Evolutionary conservation across 1,140 invertebrate genomes (phyloP), one percentile per base, ranked within the genome.

Genomic region (Neocloeon triangulifer): DNA sequence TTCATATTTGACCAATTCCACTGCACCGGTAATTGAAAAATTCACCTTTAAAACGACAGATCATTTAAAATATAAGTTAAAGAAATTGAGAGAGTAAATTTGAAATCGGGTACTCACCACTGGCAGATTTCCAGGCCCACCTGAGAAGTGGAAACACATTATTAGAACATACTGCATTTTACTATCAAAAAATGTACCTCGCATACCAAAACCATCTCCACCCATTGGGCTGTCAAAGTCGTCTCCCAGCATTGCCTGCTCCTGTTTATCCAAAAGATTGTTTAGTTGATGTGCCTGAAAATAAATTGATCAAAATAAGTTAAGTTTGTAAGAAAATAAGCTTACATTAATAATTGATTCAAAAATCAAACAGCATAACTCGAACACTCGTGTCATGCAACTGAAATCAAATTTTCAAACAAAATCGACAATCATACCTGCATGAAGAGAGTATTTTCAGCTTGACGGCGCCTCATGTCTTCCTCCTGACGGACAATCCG

Each of bases 381-480:
- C 8, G 8, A 23, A 23, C 22, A 8, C 12, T 23, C 8, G 12
- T 8, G 22, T 8, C 22, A 12, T 12, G 22, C 22, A 23, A 8
- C 8, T 8, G 8, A 23, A 8, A 12, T 8, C 22, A 1, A 35
- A 34, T 10, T 16, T 35, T 7, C 3, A 21, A 4, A 31, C 4
- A 21, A 12, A n/a, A 33, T 19, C n/a, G n/a, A 10, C n/a, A 21
- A 3, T 33, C 23, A 32, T 38, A 71, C 71, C 62, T 80, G 73
- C 62, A 77, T 73, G 35, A 79, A 77, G 22, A 79, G 53, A 38
- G 68, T 73, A 50, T 79, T 79, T 56, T 81, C 75, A 50, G 80
- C 73, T 47, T 79, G 73, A 17, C 76, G 55, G 29, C 76, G 62
- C 27, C 77, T 66, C 41, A 84, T 52, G 44, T 85, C 77, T 47